A percentile compares a stretch with the other conserved stretches of the same genome.
Evolutionary conservation across 2,888 invertebrate genomes (phyloP).

Genomic region (Hartigia nigra): DNA sequence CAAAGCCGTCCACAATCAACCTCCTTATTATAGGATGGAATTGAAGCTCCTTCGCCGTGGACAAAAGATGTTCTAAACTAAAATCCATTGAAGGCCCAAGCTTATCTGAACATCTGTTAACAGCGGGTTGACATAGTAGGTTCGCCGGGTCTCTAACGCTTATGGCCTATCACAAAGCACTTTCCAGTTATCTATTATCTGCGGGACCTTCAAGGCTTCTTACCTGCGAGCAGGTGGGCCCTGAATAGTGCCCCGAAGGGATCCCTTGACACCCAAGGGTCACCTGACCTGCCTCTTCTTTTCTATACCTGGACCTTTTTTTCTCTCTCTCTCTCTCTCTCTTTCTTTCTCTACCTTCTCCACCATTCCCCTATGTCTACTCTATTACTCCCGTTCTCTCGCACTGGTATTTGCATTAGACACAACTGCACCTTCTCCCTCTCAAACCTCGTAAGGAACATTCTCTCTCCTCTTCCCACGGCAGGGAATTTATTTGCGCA

Average conservation of each 20-base stretch:
- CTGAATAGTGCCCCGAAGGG: conserved; percentile 55
- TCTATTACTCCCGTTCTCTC: background rate
- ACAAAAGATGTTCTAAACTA: conserved; percentile 43
- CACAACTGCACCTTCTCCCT: background rate
- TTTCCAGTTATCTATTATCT: conserved; percentile 64
- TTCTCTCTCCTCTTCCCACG: conserved; percentile 12
- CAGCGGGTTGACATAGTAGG: conserved; percentile 53
- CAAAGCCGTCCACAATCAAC: conserved; percentile 33
- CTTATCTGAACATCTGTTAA: conserved; percentile 65
- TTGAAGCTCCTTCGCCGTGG: conserved; percentile 36
- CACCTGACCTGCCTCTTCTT: conserved; percentile 49
- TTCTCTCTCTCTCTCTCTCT: background rate
- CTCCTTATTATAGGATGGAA: conserved; percentile 33
- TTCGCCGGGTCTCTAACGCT: conserved; percentile 39
- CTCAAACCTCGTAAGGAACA: background rate
- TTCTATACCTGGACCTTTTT: conserved; percentile 35
- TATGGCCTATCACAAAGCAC: conserved; percentile 57
- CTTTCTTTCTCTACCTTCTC: background rate
- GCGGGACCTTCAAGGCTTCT: conserved; percentile 48
- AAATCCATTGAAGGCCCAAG: conserved; percentile 55
- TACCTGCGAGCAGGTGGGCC: conserved; percentile 61
- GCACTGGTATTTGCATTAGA: background rate
- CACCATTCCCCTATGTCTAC: background rate
- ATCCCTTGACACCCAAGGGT: conserved; percentile 57
- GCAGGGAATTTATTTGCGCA: conserved; percentile 40